Percentiles rank a stretch among this genome's conserved stretches.
Conservation (phyloP, 2,888 invertebrate species). For the Phortica okadai region DNA sequence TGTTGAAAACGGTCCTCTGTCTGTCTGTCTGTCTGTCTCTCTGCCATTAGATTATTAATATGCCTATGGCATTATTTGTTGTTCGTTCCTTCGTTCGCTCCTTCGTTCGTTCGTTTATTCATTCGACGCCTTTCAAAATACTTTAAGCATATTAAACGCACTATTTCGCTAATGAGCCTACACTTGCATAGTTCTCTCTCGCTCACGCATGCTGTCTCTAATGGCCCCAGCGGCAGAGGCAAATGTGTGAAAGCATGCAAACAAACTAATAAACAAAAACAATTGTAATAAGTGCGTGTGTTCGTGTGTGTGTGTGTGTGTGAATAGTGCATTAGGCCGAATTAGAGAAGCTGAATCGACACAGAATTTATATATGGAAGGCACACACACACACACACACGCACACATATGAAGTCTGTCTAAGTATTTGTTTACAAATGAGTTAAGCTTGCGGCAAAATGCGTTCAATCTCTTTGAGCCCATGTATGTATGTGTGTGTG, state of each 20-base stretch:
- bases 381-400: constrained; percentile 13
- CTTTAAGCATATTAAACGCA: background rate
- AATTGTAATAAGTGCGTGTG: constrained; percentile 31
- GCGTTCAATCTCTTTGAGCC: background rate
- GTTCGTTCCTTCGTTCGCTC: background rate
- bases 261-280: background rate
- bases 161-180: background rate
- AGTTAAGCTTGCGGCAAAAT: background rate
- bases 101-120: background rate
- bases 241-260: background rate
- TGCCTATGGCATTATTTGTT: background rate
- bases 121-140: background rate
- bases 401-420: background rate
- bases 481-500: background rate
- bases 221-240: no score
- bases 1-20: background rate
- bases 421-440: background rate
- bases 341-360: background rate
- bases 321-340: background rate
- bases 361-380: background rate
- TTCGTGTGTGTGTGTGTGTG: constrained; percentile 24
- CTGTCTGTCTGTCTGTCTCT: background rate
- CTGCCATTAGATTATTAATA: background rate
- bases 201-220: background rate
- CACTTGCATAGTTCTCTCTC: background rate